Evolutionary conservation across 1,140 invertebrate genomes (phyloP).

Genomic region (Homarus americanus): DNA sequence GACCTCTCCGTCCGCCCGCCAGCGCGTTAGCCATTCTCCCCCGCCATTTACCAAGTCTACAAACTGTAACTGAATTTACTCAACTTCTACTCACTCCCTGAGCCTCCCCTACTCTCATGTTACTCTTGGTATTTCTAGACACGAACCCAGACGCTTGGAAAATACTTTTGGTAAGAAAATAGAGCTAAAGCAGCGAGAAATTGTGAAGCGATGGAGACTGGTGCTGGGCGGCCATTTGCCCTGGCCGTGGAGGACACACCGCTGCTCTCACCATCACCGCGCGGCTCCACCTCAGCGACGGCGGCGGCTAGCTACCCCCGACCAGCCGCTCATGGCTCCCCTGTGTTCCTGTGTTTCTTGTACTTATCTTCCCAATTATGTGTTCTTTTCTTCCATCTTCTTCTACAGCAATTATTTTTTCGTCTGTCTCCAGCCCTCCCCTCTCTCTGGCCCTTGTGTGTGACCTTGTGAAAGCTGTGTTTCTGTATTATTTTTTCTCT

Average conservation of each 20-base stretch:
- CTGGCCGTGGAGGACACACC: constrained; percentile 16
- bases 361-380: too few species aligned
- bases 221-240: constrained; percentile 39
- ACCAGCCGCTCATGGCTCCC: too few species aligned
- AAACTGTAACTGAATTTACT: neutral
- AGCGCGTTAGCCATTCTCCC: too few species aligned
- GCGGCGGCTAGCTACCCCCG: too few species aligned
- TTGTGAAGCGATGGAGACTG: constrained; percentile 22
- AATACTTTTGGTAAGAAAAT: neutral
- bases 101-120: neutral
- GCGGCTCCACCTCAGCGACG: neutral
- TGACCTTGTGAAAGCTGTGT: too few species aligned
- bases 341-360: too few species aligned
- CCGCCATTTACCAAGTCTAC: constrained; percentile 23
- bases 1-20: neutral
- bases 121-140: neutral
- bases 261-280: constrained; percentile 12
- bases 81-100: neutral
- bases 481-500: too few species aligned
- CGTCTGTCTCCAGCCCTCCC: too few species aligned
- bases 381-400: too few species aligned
- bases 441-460: too few species aligned
- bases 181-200: neutral
- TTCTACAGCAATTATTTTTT: too few species aligned
- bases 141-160: neutral